Percentiles rank a stretch among this genome's conserved stretches.
These are phyloP conservation scores for Bombus huntii DNA, from an alignment of 1,140 invertebrate genomes.

Conservation along the genomic window DNA sequence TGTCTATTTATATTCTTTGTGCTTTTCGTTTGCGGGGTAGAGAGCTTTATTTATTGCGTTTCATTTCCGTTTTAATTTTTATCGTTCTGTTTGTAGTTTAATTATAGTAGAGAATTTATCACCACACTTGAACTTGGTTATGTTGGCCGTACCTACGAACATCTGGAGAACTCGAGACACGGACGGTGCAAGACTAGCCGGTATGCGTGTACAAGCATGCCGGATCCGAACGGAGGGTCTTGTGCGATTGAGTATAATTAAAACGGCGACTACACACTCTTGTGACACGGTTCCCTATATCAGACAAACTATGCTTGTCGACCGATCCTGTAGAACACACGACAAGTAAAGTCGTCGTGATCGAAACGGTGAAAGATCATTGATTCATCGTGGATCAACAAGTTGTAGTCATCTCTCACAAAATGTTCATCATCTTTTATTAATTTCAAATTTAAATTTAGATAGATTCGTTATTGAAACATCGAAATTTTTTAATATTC, in stretches of 20 bases:
- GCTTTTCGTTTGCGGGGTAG: conserved; percentile 85
- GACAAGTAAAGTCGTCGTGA: no score
- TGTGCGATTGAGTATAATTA: conserved; percentile 79
- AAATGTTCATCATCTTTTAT: neutral
- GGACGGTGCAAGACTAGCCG: conserved; percentile 59
- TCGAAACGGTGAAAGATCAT: neutral
- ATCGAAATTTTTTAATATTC: neutral
- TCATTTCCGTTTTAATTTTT: conserved; percentile 77
- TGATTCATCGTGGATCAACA: neutral
- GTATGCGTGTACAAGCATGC: conserved; percentile 72
- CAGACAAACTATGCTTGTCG: neutral
- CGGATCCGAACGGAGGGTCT: conserved; percentile 74
- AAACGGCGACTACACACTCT: conserved; percentile 55
- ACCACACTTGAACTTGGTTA: conserved; percentile 79
- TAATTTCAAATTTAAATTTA: neutral
- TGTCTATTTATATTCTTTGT: conserved; percentile 76
- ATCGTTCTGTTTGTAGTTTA: conserved; percentile 79
- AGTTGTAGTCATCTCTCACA: neutral
- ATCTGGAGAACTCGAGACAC: conserved; percentile 82
- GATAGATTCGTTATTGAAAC: neutral
- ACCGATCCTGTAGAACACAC: neutral
- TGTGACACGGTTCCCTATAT: conserved; percentile 13
- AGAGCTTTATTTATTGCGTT: conserved; percentile 85
- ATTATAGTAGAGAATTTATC: conserved; percentile 79
- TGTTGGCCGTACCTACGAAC: conserved; percentile 74